Base-by-base conservation (phyloP, 2,888 invertebrate genomes). In the Phortica okadai region DNA sequence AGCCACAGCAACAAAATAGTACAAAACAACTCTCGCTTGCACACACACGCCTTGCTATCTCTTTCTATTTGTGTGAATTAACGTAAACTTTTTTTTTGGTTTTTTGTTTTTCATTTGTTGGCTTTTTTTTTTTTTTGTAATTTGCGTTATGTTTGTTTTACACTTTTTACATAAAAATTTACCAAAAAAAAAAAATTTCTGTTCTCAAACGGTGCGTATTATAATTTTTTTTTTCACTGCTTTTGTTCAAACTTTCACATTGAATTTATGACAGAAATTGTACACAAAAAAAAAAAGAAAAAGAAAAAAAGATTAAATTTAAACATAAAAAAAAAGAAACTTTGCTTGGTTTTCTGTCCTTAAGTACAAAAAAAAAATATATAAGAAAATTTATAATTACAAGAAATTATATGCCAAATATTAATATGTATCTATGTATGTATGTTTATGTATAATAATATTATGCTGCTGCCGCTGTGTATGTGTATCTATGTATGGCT, bases 321-420 rank as follows among this genome's bases (percentile, higher is more conserved):
- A 56, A 44, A 62, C 62, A 74, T 62, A 42, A 44, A 62, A 70
- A 80, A 70, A 80, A 73, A 82, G 78, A 76, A 82, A 80, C 77
- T 86, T 87, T 88, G 88, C 87, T 88, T 88, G 88, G 88, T 88
- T 87, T 88, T 88, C 88, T 87, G 85, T 84, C 88, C 84, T 86
- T 67, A 6, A 25, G 25, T 25, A 25, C 4, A 62, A 25, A 62
- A 4, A 62, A 14, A 59, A 59, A 77, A 77, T 69, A 7, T 33
- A 72, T 78, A 64, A 45, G 74, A 78, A 72, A 56, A 69, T 74
- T 62, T 16, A 62, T 62, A 62, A 1, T 62, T 6, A 7, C 21
- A 62, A n/a, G 6, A 59, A 59, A 59, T 44, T 72, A 25, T 33
- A 21, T 56, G 33, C 64, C 74, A 73, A 64, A 59, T 58, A 50